Evolutionary conservation across 2,888 invertebrate species (phyloP).

Genomic region (Tyria jacobaeae): DNA sequence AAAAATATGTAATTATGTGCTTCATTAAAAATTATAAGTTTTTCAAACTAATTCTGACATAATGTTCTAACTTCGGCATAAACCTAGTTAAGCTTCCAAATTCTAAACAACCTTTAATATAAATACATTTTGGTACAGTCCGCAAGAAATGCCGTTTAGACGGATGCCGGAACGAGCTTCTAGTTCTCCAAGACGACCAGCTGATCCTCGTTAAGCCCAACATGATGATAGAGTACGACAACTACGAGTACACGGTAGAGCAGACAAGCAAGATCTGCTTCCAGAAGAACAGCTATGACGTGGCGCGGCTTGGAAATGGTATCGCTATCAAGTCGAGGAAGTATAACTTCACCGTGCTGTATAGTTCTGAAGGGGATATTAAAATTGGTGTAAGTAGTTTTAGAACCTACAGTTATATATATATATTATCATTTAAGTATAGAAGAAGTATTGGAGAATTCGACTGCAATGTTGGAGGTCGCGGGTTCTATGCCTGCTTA

Average conservation of each 20-base stretch:
- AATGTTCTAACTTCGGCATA: too few species aligned
- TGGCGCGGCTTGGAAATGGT: conserved; percentile 90
- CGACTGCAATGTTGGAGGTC: too few species aligned
- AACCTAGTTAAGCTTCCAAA: too few species aligned
- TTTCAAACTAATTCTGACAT: too few species aligned
- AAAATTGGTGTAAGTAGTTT: conserved; percentile 88
- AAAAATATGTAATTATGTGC: too few species aligned
- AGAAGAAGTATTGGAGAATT: too few species aligned
- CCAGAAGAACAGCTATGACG: conserved; percentile 88
- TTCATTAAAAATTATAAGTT: too few species aligned
- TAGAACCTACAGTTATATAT: too few species aligned
- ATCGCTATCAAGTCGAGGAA: conserved; percentile 89
- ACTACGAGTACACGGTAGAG: conserved; percentile 87
- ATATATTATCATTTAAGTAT: too few species aligned
- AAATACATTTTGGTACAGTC: conserved; percentile 68
- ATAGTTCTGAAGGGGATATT: conserved; percentile 89
- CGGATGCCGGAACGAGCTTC: conserved; percentile 88
- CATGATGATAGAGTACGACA: conserved; percentile 89
- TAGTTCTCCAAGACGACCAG: conserved; percentile 88
- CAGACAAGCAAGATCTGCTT: conserved; percentile 88
- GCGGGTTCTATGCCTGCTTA: too few species aligned
- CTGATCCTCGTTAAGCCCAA: conserved; percentile 87
- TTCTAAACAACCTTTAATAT: not conserved
- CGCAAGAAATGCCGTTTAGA: conserved; percentile 88
- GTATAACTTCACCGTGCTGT: conserved; percentile 91